These are phyloP conservation scores for Mythimna pallens DNA, from an alignment of 2,888 invertebrate genomes.

Conservation along the genomic window DNA sequence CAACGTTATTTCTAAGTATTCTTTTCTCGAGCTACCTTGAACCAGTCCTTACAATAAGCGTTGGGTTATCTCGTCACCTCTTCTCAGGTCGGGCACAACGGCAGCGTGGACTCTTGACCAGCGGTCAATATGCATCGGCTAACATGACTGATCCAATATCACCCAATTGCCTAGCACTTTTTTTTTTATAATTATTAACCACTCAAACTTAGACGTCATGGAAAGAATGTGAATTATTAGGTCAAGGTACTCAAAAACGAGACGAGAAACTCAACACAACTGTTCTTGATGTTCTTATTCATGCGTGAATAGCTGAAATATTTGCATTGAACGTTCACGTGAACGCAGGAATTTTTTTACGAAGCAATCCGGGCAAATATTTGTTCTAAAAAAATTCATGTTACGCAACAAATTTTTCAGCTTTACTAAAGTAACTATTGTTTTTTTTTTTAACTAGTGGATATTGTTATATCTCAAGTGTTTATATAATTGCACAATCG, in stretches of 20 bases:
- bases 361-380: not conserved
- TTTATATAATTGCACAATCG: too few relatives aligned
- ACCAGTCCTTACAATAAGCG: too few relatives aligned
- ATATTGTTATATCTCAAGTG: too few relatives aligned
- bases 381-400: not conserved
- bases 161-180: too few relatives aligned
- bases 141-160: too few relatives aligned
- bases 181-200: not conserved
- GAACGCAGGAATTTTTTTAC: not conserved
- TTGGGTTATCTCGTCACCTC: too few relatives aligned
- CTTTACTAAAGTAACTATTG: not conserved
- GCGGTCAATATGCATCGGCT: too few relatives aligned
- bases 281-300: slow-evolving; percentile 34
- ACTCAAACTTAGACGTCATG: slow-evolving; percentile 15
- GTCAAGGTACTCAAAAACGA: slow-evolving; percentile 51
- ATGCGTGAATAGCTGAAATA: slow-evolving; percentile 33
- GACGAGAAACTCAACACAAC: slow-evolving; percentile 42
- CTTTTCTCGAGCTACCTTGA: too few relatives aligned
- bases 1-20: too few relatives aligned
- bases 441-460: too few relatives aligned
- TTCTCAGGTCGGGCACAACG: too few relatives aligned
- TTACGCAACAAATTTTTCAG: not conserved
- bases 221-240: slow-evolving; percentile 41
- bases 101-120: too few relatives aligned
- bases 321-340: slow-evolving; percentile 3